These are phyloP conservation scores for Hypolimnas misippus DNA, from an alignment of 2,888 invertebrate species.

Conservation along the genomic window DNA sequence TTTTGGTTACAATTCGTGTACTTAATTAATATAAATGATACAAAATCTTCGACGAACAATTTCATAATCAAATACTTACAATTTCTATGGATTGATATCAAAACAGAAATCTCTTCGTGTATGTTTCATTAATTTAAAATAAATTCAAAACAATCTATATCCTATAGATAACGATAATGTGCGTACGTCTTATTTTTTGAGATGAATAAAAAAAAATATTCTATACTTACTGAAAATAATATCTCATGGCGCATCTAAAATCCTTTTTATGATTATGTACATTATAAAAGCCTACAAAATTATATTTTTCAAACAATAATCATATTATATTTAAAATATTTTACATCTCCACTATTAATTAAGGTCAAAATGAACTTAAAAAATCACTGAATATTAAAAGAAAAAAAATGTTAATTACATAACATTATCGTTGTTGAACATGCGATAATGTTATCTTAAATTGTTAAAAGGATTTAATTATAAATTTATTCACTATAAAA, in stretches of 20 bases:
- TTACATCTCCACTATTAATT: not conserved
- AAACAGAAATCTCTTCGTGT: no score
- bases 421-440: not conserved
- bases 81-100: not conserved
- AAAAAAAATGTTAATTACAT: constrained; percentile 1
- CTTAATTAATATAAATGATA: constrained; percentile 32
- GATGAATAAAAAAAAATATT: no score
- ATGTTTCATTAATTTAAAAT: not conserved
- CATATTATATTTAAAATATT: no score
- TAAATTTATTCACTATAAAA: constrained; percentile 5
- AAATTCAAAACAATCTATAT: no score
- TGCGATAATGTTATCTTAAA: not conserved
- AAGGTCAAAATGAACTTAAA: constrained; percentile 1
- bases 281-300: not conserved
- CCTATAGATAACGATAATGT: no score
- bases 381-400: not conserved
- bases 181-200: no score
- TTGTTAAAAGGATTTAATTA: constrained; percentile 11
- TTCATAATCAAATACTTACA: constrained; percentile 1
- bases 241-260: no score
- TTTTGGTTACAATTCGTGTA: constrained; percentile 25
- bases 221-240: no score
- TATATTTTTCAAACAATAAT: no score
- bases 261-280: no score
- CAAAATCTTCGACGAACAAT: constrained; percentile 18